Evolutionary conservation across 2,113 vertebrate genomes (phyloP).

Genomic region (Pagrus major): DNA sequence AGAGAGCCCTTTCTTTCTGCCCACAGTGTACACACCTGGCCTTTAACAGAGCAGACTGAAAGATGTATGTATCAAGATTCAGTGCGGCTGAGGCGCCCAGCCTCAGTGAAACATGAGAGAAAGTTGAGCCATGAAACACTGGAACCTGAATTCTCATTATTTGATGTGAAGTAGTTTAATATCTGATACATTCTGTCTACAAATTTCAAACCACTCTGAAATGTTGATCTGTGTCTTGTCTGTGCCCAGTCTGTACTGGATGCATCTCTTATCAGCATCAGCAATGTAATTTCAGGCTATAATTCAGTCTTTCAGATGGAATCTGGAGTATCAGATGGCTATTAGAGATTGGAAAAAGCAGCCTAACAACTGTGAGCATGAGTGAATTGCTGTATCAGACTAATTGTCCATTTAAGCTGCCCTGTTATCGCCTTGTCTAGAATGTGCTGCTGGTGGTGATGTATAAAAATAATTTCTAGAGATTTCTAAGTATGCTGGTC

Average conservation of each 20-base stretch:
- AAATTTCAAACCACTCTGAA: slow-evolving; percentile 18
- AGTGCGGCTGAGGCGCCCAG: not conserved
- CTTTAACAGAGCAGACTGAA: slow-evolving; percentile 26
- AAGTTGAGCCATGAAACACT: not conserved
- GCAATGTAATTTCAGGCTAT: slow-evolving; percentile 39
- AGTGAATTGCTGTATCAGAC: slow-evolving; percentile 31
- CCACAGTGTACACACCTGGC: slow-evolving; percentile 38
- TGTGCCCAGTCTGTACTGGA: not conserved
- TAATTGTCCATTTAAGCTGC: slow-evolving; percentile 24
- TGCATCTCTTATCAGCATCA: slow-evolving; percentile 30
- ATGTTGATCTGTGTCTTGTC: not conserved
- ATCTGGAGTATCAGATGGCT: slow-evolving; percentile 57
- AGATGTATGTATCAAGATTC: slow-evolving; percentile 7
- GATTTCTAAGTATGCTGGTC: not conserved
- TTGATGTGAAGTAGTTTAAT: not conserved
- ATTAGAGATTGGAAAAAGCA: slow-evolving; percentile 38
- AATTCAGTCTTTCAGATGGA: slow-evolving; percentile 47
- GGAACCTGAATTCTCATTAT: not conserved
- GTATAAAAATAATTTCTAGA: not conserved
- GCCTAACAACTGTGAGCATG: slow-evolving; percentile 19
- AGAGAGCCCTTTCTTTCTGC: slow-evolving; percentile 52
- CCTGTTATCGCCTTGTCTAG: slow-evolving; percentile 23
- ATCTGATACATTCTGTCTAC: not conserved
- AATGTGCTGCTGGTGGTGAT: not conserved
- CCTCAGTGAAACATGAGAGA: not conserved